Conservation (phyloP, 1,140 invertebrate genomes). For the Tetraneura akinire region DNA sequence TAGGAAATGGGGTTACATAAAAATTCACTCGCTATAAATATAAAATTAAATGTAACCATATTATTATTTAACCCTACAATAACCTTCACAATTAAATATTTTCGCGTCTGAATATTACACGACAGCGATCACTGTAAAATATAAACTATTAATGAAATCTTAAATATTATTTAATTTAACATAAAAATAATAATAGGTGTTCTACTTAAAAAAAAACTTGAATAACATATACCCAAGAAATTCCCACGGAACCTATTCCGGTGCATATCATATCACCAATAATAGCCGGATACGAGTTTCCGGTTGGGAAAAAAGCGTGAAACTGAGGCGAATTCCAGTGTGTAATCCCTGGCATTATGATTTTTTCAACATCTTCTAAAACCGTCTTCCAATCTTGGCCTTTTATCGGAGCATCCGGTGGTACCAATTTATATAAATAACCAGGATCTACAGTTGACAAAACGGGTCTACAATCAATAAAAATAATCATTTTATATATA, state of each 20-base stretch:
- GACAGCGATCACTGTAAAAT: too few species aligned
- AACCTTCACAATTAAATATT: too few species aligned
- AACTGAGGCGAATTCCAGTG: constrained; percentile 95
- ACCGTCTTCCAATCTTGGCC: constrained; percentile 82
- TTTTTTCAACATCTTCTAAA: constrained; percentile 76
- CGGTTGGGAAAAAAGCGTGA: constrained; percentile 90
- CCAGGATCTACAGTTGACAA: constrained; percentile 76
- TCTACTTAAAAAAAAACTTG: too few species aligned
- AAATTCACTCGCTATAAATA: too few species aligned
- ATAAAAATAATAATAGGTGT: too few species aligned
- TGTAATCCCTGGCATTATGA: constrained; percentile 89
- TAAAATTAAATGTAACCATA: too few species aligned
- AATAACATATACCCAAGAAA: constrained; percentile 92
- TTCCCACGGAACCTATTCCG: constrained; percentile 83
- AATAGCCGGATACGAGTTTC: constrained; percentile 81
- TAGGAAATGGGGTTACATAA: too few species aligned
- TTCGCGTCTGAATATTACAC: too few species aligned
- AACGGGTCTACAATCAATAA: constrained; percentile 62
- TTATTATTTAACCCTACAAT: too few species aligned
- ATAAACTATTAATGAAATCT: too few species aligned
- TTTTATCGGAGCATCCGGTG: constrained; percentile 72
- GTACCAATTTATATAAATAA: constrained; percentile 74
- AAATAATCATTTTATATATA: too few species aligned
- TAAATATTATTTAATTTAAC: too few species aligned
- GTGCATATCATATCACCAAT: constrained; percentile 84